phyloP scores from a whole-genome alignment of 2,888 invertebrate species.

The Ormyrus rosae region DNA sequence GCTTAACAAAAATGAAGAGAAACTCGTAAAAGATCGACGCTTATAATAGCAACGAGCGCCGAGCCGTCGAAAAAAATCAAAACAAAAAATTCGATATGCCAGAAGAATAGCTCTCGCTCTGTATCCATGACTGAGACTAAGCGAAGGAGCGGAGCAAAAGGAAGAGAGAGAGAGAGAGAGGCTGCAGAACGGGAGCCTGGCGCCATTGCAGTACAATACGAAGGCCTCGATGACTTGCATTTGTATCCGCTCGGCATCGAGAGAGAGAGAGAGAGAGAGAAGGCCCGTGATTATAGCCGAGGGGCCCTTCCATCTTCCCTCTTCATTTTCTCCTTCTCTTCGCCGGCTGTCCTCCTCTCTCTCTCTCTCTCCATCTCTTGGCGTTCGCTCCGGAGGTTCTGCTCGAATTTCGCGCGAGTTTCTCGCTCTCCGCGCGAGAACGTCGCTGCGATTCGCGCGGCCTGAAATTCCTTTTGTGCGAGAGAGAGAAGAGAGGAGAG shows the following conservation, averaged over 20 bases:
- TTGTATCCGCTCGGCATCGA: slow-evolving; percentile 63
- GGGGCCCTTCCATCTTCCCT: slow-evolving; percentile 60
- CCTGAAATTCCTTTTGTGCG: no score
- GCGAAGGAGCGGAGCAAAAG: slow-evolving; percentile 42
- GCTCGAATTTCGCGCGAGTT: slow-evolving; percentile 13
- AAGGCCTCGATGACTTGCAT: slow-evolving; percentile 72
- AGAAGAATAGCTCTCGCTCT: no score
- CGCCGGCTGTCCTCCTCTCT: slow-evolving; percentile 42
- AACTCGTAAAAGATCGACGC: neutral
- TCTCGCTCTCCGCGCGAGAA: neutral
- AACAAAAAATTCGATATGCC: no score
- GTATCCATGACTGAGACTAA: slow-evolving; percentile 9
- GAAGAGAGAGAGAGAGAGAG: slow-evolving; percentile 46
- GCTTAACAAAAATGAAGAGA: neutral
- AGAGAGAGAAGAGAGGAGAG: no score
- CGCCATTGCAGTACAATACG: slow-evolving; percentile 72
- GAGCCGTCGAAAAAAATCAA: no score
- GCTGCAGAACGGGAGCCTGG: slow-evolving; percentile 72
- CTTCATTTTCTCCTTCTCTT: slow-evolving; percentile 55
- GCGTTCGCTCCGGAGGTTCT: neutral
- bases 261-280: slow-evolving; percentile 42
- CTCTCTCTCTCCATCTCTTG: slow-evolving; percentile 28
- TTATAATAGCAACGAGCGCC: neutral
- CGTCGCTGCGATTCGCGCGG: no score
- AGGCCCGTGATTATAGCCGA: slow-evolving; percentile 67